A percentile compares a stretch with the other conserved stretches of the same genome.
Conservation (phyloP, 92 coral and sea anemone genomes). For the Phenganax marumi region DNA sequence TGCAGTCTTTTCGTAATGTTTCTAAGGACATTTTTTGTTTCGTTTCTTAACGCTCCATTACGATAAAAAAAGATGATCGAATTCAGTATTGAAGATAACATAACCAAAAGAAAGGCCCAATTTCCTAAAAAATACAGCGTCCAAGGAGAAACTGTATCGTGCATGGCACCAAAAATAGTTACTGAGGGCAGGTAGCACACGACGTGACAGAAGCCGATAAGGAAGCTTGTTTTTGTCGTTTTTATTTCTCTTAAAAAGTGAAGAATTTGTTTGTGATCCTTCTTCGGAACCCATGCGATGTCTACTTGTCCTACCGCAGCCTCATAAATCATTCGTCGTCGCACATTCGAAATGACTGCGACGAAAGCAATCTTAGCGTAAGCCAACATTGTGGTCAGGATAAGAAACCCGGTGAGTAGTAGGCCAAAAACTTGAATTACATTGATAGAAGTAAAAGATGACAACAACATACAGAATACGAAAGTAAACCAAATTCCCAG, state of each 20-base stretch:
- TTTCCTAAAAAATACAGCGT: no score
- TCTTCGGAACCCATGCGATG: background rate
- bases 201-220: background rate
- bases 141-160: background rate
- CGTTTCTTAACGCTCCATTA: background rate
- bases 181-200: background rate
- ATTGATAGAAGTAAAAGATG: background rate
- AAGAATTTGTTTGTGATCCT: background rate
- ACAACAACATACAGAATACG: background rate
- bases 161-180: background rate
- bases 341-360: background rate
- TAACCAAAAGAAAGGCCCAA: background rate
- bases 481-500: background rate
- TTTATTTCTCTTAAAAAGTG: slow-evolving; percentile 13
- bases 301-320: no score
- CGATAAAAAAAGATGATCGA: slow-evolving; percentile 23
- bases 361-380: background rate
- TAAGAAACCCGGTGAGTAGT: background rate
- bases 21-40: background rate
- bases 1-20: background rate
- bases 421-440: background rate
- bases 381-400: background rate
- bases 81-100: slow-evolving; percentile 5
- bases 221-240: slow-evolving; percentile 11
- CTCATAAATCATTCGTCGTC: no score